phyloP scores from a whole-genome alignment of 2,113 vertebrate genomes.

The Narcine bancroftii region DNA sequence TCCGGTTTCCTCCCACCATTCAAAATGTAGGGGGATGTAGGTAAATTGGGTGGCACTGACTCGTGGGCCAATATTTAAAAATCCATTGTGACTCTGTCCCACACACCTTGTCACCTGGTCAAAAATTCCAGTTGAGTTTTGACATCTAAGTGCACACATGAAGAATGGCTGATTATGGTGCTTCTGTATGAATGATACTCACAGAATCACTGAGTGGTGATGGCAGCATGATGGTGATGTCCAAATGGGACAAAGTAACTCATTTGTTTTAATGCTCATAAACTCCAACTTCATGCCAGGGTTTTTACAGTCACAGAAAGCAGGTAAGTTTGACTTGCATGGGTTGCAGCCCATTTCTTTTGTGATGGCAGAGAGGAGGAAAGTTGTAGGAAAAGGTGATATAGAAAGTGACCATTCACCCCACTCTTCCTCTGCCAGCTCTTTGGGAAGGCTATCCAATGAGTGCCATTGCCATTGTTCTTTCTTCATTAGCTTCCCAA shows the following conservation, averaged over 20 bases:
- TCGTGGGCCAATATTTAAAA: too few relatives aligned
- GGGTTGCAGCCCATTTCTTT: not conserved
- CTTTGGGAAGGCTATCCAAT: not conserved
- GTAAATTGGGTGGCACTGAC: too few relatives aligned
- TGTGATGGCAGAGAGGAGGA: not conserved
- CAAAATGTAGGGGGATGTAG: too few relatives aligned
- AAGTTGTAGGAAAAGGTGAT: too few relatives aligned
- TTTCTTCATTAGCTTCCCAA: not conserved
- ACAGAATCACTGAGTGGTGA: too few relatives aligned
- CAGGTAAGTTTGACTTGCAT: not conserved
- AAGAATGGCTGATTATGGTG: not conserved
- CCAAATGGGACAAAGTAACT: not conserved
- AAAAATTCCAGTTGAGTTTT: not conserved
- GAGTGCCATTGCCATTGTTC: not conserved
- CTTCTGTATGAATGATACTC: not conserved
- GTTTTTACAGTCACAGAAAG: not conserved
- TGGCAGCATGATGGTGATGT: too few relatives aligned
- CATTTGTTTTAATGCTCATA: not conserved
- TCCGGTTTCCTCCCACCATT: too few relatives aligned
- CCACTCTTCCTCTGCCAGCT: not conserved
- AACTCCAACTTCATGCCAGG: not conserved
- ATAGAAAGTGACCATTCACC: not conserved
- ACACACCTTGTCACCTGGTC: not conserved
- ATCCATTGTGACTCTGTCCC: not conserved
- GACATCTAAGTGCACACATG: not conserved